Conservation (phyloP, 2,888 invertebrate genomes). For the Melanostoma scalare region DNA sequence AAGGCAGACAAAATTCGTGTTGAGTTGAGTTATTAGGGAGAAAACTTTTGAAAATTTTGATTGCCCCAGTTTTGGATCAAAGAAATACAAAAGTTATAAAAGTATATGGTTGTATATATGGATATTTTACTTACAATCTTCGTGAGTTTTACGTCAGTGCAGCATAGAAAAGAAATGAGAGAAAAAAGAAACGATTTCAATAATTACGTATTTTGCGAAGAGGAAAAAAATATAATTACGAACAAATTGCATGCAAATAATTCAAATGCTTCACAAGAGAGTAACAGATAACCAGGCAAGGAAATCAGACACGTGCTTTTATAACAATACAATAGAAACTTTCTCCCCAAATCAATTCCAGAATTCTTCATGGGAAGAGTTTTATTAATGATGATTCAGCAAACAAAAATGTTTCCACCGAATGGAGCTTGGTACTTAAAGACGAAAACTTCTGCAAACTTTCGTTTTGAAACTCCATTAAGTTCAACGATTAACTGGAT, state of each 20-base stretch:
- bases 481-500: constrained; percentile 22
- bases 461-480: background rate
- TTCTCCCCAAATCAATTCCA: constrained; percentile 51
- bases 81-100: too few species aligned
- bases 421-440: constrained; percentile 2
- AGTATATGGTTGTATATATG: too few species aligned
- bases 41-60: too few species aligned
- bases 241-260: constrained; percentile 48
- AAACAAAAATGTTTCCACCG: constrained; percentile 37
- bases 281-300: constrained; percentile 1
- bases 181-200: constrained; percentile 35
- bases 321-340: constrained; percentile 20
- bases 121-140: constrained; percentile 64
- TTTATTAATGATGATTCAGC: constrained; percentile 30
- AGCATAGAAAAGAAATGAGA: constrained; percentile 49
- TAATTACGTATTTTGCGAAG: constrained; percentile 33
- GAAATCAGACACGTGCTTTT: constrained; percentile 35
- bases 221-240: constrained; percentile 5
- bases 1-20: too few species aligned
- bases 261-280: constrained; percentile 23
- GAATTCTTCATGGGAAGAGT: constrained; percentile 7
- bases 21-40: too few species aligned
- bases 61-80: too few species aligned
- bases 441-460: constrained; percentile 12
- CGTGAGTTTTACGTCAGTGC: constrained; percentile 29